These are phyloP conservation scores for Melanophora roralis DNA, from an alignment of 2,888 invertebrate species.

Conservation along the genomic window DNA sequence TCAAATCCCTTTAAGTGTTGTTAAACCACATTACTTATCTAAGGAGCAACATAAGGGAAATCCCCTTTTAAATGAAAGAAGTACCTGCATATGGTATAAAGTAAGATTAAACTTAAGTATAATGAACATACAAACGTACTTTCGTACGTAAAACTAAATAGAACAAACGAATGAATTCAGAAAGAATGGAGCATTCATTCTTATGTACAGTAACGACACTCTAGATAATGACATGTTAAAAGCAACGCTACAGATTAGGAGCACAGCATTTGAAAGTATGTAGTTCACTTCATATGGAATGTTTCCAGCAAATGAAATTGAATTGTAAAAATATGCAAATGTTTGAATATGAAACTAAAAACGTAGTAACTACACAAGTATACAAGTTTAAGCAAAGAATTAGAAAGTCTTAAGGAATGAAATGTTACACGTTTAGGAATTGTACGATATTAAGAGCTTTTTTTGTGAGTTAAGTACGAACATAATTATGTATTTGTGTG, in stretches of 20 bases:
- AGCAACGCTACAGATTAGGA: constrained; percentile 48
- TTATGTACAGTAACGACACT: constrained; percentile 50
- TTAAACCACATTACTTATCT: not conserved
- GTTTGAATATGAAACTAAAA: not conserved
- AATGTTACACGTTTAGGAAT: not conserved
- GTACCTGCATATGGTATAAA: not conserved
- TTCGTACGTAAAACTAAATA: constrained; percentile 1
- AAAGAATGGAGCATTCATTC: not conserved
- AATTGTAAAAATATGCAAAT: not conserved
- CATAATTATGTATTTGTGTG: not conserved
- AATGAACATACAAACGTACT: not conserved
- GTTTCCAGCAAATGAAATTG: not conserved
- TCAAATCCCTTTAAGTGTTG: not conserved
- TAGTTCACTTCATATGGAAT: not conserved
- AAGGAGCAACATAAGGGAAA: not conserved
- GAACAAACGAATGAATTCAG: not conserved
- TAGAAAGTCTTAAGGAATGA: constrained; percentile 6
- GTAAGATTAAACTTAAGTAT: not conserved
- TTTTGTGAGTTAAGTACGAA: not conserved
- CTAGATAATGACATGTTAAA: constrained; percentile 37
- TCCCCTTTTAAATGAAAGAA: not conserved
- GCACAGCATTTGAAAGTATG: constrained; percentile 42
- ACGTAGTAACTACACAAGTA: not conserved
- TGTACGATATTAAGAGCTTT: not conserved
- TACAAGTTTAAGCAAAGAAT: not conserved